phyloP scores from a whole-genome alignment of 2,797 vertebrate genomes.

The Scolopax rusticola region DNA sequence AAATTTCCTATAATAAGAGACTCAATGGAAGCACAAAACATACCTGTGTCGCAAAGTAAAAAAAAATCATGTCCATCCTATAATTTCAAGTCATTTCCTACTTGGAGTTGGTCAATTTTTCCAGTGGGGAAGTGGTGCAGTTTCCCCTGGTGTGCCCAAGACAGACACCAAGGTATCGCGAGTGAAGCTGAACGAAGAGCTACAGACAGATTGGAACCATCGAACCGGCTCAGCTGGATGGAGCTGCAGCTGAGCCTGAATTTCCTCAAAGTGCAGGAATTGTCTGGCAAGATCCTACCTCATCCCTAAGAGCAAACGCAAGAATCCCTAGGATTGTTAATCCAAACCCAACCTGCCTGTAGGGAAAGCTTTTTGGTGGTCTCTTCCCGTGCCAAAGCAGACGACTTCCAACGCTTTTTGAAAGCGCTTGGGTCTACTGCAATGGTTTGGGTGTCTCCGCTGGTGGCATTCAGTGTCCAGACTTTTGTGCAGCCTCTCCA shows the following conservation, averaged over 20 bases:
- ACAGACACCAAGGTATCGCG: background rate
- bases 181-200: background rate
- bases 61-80: slow-evolving; percentile 8
- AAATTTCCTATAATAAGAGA: slow-evolving; percentile 54
- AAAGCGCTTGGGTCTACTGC: background rate
- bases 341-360: rapidly evolving
- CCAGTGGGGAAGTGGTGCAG: background rate
- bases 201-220: background rate
- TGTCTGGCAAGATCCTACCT: background rate
- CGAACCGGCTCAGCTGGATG: background rate
- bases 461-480: background rate
- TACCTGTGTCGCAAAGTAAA: background rate
- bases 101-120: slow-evolving; percentile 18
- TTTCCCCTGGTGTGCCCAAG: background rate
- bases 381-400: background rate
- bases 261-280: background rate
- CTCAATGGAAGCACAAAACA: slow-evolving; percentile 29
- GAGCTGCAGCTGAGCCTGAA: background rate
- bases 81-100: slow-evolving; percentile 51
- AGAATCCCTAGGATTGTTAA: background rate
- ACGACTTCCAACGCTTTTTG: background rate
- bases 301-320: background rate
- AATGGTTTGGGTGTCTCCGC: rapidly evolving
- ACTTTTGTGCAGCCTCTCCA: background rate
- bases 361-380: background rate